Evolutionary conservation across 2,113 vertebrate species (phyloP), one percentile per base, ranked within the genome.

Genomic region (Clarias batrachus): DNA sequence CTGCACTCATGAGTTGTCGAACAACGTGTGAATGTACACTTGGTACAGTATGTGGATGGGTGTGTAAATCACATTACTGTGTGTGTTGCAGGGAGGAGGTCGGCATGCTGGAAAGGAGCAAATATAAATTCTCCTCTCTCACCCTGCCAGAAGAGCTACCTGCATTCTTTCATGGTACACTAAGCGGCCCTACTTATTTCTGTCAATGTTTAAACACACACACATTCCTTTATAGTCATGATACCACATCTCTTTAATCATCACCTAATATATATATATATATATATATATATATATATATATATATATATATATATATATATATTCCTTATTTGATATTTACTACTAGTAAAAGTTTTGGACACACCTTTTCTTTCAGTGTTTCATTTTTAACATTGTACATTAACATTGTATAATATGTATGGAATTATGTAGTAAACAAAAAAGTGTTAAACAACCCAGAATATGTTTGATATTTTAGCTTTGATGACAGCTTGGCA

Each of bases 121-220:
- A 97, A 89, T 98, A 98, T 92, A 99, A 98, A 94, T 99, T 98
- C 83, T 81, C 94, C n/a, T 96, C 98, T 0, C 94, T 96, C 0
- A 87, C 91, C 41, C 87, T 99, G 90, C 96, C 97, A 59, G 86
- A 92, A 0, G 96, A 97, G 89, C 95, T 99, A 56, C 88, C 92
- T 1, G 70, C 91, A 85, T 96, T 99, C 87, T 97, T 98, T 91
- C 94, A 95, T 88, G 97, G 98, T 97, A 91, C 94, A 93, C 86
- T 37, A n/a, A 59, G 23, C 37, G 87, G 59, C 66, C 23, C 41
- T 23, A 23, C 48, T 16, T 76, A 59, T 27, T 30, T 76, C 11
- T 23, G 21, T 30, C 48, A 57, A 48, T 73, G 48, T 13, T 68
- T 77, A 65, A 12, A 11, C 60, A 56, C 41, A 41, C 62, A 57